Evolutionary conservation across 1,140 invertebrate genomes (phyloP).

Genomic region (Papilio helenus): DNA sequence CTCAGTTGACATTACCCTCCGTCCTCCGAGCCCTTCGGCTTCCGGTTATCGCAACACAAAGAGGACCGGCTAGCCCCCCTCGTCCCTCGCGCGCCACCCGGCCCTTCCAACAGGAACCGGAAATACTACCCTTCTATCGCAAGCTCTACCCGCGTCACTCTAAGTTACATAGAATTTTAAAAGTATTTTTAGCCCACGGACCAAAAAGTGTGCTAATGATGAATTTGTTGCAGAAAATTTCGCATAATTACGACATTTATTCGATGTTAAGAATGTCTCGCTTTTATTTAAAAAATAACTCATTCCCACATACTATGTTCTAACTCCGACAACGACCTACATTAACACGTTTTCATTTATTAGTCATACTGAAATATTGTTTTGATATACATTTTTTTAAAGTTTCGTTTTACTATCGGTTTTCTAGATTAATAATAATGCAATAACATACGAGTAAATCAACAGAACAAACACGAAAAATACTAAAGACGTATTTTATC

Average conservation of each 20-base stretch:
- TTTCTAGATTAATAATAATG: too few species aligned
- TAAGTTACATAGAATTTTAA: constrained; percentile 61
- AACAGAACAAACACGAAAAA: not conserved
- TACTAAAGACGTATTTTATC: not conserved
- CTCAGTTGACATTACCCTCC: constrained; percentile 79
- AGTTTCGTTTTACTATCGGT: too few species aligned
- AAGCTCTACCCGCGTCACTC: constrained; percentile 71
- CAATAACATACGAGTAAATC: constrained; percentile 11
- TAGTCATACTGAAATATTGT: not conserved
- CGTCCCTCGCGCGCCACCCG: constrained; percentile 39
- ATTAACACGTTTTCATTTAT: not conserved
- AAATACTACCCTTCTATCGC: constrained; percentile 82
- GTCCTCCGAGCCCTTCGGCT: constrained; percentile 75
- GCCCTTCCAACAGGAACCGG: constrained; percentile 69
- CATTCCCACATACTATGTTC: not conserved
- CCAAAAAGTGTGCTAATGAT: constrained; percentile 62
- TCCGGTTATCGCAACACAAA: constrained; percentile 82
- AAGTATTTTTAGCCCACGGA: constrained; percentile 62
- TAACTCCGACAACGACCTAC: not conserved
- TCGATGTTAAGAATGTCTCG: not conserved
- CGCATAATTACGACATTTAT: constrained; percentile 15
- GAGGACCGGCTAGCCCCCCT: constrained; percentile 62
- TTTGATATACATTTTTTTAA: not conserved
- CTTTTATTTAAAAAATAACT: not conserved
- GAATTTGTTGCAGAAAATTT: constrained; percentile 49